These are phyloP conservation scores for Anthopleura xanthogrammica DNA, from an alignment of 92 coral and sea anemone species.

Conservation along the genomic window DNA sequence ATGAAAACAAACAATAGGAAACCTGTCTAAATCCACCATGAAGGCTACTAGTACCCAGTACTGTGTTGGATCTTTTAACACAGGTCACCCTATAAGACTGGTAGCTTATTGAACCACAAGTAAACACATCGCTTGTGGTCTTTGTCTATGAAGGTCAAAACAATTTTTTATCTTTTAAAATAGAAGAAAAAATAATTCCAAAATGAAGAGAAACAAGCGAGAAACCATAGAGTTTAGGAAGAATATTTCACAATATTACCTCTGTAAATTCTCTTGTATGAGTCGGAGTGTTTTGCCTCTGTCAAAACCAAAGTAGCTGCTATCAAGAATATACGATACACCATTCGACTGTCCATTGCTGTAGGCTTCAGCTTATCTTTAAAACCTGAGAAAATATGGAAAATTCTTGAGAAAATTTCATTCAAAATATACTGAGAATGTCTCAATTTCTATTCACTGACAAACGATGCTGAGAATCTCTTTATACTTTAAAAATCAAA, in stretches of 20 bases:
- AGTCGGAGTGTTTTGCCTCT: slow-evolving; percentile 5
- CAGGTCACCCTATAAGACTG: slow-evolving; percentile 24
- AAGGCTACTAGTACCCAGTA: slow-evolving; percentile 14
- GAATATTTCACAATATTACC: not conserved
- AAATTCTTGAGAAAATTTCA: not conserved
- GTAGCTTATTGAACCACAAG: slow-evolving; percentile 10
- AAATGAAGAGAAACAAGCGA: too few relatives aligned
- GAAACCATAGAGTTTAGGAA: not conserved
- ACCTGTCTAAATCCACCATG: slow-evolving; percentile 17
- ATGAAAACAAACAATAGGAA: not conserved
- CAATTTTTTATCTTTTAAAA: not conserved
- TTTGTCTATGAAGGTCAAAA: slow-evolving; percentile 1
- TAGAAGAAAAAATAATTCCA: not conserved
- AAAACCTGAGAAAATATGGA: not conserved
- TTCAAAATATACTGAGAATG: too few relatives aligned
- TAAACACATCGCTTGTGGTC: slow-evolving; percentile 22
- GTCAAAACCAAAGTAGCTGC: slow-evolving; percentile 2
- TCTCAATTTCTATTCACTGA: too few relatives aligned
- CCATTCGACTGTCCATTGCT: not conserved
- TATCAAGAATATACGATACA: slow-evolving; percentile 9
- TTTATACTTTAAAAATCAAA: too few relatives aligned
- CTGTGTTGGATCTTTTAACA: slow-evolving; percentile 1
- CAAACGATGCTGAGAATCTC: too few relatives aligned
- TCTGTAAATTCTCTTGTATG: slow-evolving; percentile 24
- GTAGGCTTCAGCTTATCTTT: not conserved